Base-by-base conservation (phyloP, 2,113 vertebrate genomes). In the Hippocampus guttulatus region DNA sequence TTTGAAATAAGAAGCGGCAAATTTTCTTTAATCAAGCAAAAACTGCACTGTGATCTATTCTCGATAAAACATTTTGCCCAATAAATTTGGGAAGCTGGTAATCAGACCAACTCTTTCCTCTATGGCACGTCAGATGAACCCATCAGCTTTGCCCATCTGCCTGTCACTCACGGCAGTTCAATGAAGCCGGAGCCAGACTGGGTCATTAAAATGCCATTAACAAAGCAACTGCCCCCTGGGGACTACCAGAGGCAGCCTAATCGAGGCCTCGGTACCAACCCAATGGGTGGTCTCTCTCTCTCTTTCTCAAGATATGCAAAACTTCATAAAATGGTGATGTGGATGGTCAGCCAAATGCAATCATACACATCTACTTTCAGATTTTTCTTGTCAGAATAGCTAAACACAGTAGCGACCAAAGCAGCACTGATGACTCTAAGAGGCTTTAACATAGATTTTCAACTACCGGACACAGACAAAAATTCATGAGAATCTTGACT, bases 261-360 rank as follows among this genome's bases (percentile, higher is more conserved):
- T 92, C 88, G 84, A 82, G 79, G 87, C 79, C 88, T 84, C 78
- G 40, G 76, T 68, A 81, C 76, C 70, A 83, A 71, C 84, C 88
- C 78, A 67, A 89, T 92, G 90, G 88, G 91, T 92, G 90, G 92
- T 92, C 87, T 73, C 78, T 25, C 64, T 64, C 60, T 15, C 52
- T 49, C 38, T 52, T 16, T 12, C 41, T 38, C 69, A 12, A 75
- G 70, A 64, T 69, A 73, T 65, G 58, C 41, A 30, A 52, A 45
- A 75, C 75, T 67, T 40, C 55, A 67, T 70, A 27, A 51, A 41
- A 64, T 64, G 69, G 68, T 65, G 75, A 76, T 78, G 71, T 27
- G 5, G 21, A 76, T 27, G 40, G 41, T 74, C 77, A 77, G 67
- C 80, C 69, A 71, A 52, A 79, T 10, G 68, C 65, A 77, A 64